Base-by-base conservation (phyloP, 2,113 vertebrate species). In the Trogon melanurus region DNA sequence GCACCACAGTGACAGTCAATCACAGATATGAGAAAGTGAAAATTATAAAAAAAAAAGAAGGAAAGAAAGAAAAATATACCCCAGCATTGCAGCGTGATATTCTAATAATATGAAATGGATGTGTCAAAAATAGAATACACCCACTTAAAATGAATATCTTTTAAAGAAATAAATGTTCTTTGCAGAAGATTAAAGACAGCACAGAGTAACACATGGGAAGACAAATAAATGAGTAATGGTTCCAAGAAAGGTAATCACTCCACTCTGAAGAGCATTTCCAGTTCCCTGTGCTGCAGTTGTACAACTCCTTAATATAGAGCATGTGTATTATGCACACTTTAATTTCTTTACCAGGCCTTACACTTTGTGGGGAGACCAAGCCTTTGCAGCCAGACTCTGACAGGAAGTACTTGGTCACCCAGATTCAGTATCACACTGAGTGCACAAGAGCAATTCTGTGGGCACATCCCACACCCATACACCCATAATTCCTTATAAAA, bases 111-210 rank as follows among this genome's bases (percentile, higher is more conserved):
- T 53, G 61, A 96, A 96, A 95, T 92, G 45, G 45, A 94, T 91
- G 85, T 85, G 48, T 92, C 93, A 91, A 87, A 97, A 97, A 95
- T 93, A 97, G 96, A 93, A 87, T 71, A 95, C 80, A 89, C 87
- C 91, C 78, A 93, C 91, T 93, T 89, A 91, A 91, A 91, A 88
- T 91, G 1, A 96, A 45, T 93, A 83, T 76, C 56, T 94, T 94
- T 70, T 92, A 75, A 95, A 89, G 83, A 94, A 93, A 93, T 85
- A 14, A 56, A 56, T 70, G 53, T 81, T 89, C 80, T 85, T 91
- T 81, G 66, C 74, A 89, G 88, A 82, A 96, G 81, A 83, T 74
- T 65, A 96, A 92, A 96, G 80, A 44, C 80, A 93, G 60, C 32
- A 29, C 30, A 89, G 58, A 17, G 51, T 91, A 94, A 79, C 60